Base-by-base conservation (phyloP, 2,113 vertebrate species). In the Datnioides undecimradiatus region DNA sequence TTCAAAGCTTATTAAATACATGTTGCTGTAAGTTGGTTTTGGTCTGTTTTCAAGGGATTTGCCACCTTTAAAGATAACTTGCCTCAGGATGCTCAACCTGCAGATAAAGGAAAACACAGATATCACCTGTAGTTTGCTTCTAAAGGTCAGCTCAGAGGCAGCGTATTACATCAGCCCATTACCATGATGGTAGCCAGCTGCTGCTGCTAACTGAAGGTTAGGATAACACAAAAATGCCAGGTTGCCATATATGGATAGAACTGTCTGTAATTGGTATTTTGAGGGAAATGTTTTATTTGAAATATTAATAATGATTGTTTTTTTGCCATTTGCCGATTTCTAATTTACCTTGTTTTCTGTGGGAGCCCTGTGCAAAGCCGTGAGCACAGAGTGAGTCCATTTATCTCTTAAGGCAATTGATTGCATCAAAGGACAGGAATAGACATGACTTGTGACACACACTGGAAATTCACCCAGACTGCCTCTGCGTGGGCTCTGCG, bases 361-460 rank as follows among this genome's bases (percentile, higher is more conserved):
- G 57, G 77, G 8, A 63, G 48, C 21, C 16, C 2, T 38, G 25
- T 17, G 41, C 36, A 48, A 29, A 46, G 40, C 63, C 6, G 6
- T 51, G 64, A 69, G 67, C 58, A 34, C 63, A 79, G 40, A 45
- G 59, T 5, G 17, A 38, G 36, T 82, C 49, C 27, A 76, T 83
- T 82, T 79, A 66, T 85, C 67, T 75, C 55, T 91, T 80, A 83
- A 91, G 86, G 87, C 84, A 66, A 91, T 79, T 57, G 88, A 86
- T 91, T 67, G 55, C 64, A 88, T 75, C 82, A 79, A 49, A 84
- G 83, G 76, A 87, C 72, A 75, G 54, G 76, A 82, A 82, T 52
- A 76, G 72, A 87, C 38, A 59, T 46, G 59, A 73, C 65, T 16
- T 5, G 54, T 80, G 84, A 87, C 87, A 88, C 58, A 63, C 54